Base-by-base conservation (phyloP, 2,888 invertebrate species). In the Sphaerophoria rueppellii region DNA sequence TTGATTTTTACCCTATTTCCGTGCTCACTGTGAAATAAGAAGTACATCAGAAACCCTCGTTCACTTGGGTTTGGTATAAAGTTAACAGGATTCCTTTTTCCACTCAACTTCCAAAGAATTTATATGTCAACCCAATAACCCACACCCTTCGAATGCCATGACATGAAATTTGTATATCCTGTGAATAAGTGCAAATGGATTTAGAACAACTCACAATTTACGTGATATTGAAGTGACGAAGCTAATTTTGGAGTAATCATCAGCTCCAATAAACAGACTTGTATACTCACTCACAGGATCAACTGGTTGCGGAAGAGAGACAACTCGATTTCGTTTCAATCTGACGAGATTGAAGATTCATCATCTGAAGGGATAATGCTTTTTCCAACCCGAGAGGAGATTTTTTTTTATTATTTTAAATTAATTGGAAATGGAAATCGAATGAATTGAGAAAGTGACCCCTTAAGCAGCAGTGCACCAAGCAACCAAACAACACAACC, bases 161-260 rank as follows among this genome's bases (percentile, higher is more conserved):
- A 65, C 50, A 24, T 65, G 65, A 57, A 24, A 24, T 24, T 24
- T 24, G 24, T 24, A 24, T 24, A 24, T 24, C 24, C 24, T 24
- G 24, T 24, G 24, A 24, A 24, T 24, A 24, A 24, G 24, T 24
- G 24, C 24, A 24, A 24, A 24, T 2, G 24, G 24, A 72, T 48
- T 63, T 58, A 50, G n/a, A 63, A 54, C 11, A 48, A 50, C 70
- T 63, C 48, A 54, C 57, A 63, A 24, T 60, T 48, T 63, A 74
- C 80, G 74, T 74, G 80, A 57, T 70, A 63, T 35, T 43, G 63
- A 16, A 50, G 80, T 61, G 74, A 70, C 74, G 69, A 74, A 74
- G 80, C 80, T 70, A 80, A 80, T 80, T 74, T 74, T 55, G 50
- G 61, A 63, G 55, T 74, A 67, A 79, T 60, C 78, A 69, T 69